Conservation (phyloP, 1,140 invertebrate species). For the Notospermus geniculatus region DNA sequence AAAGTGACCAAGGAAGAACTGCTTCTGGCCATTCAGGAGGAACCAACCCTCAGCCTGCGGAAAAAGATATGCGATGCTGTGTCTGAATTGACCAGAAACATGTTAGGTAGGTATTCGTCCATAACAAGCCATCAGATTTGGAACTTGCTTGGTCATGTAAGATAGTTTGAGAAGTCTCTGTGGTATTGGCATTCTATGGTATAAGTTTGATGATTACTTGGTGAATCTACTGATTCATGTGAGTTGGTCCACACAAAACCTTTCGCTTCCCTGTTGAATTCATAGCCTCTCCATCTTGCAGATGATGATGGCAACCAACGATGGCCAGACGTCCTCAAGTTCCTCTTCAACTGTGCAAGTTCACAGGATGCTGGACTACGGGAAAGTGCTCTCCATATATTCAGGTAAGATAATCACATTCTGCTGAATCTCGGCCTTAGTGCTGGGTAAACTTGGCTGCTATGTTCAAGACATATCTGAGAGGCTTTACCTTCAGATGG, state of each 20-base stretch:
- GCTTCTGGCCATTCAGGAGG: conserved; percentile 73
- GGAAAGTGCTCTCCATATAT: conserved; percentile 91
- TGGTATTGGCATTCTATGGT: too few relatives aligned
- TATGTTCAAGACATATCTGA: neutral
- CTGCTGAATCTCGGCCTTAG: too few relatives aligned
- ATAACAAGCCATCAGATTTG: neutral
- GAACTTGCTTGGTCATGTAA: too few relatives aligned
- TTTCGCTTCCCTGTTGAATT: too few relatives aligned
- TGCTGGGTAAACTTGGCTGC: too few relatives aligned
- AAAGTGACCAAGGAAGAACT: conserved; percentile 82
- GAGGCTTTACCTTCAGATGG: neutral
- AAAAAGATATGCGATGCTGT: conserved; percentile 93
- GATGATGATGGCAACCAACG: conserved; percentile 95
- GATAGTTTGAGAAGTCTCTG: too few relatives aligned
- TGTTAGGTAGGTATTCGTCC: conserved; percentile 64
- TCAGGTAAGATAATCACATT: conserved; percentile 67
- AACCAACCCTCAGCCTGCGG: conserved; percentile 69
- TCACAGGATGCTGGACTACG: conserved; percentile 77
- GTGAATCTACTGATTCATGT: conserved; percentile 12
- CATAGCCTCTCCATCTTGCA: too few relatives aligned
- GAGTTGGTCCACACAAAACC: too few relatives aligned
- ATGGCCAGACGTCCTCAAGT: conserved; percentile 96
- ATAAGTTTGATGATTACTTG: neutral
- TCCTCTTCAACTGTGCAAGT: conserved; percentile 92
- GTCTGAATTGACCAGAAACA: conserved; percentile 89